Conservation (phyloP, 2,113 vertebrate genomes). For the Pterocles orientalis region DNA sequence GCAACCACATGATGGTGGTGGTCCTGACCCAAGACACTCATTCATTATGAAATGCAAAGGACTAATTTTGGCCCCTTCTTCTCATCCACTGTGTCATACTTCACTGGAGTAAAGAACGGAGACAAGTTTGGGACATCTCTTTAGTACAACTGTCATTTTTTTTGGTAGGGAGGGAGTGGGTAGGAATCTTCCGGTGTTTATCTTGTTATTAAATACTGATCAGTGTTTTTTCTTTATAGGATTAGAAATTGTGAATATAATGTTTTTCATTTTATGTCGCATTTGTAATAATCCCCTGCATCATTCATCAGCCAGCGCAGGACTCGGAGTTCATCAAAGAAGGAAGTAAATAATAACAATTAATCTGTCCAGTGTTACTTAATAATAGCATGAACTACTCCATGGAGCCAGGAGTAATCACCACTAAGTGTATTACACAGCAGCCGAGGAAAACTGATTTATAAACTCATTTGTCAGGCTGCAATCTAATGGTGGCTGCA, state of each 20-base stretch:
- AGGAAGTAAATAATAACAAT: conserved; percentile 51
- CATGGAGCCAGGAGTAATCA: background rate
- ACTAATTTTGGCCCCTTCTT: background rate
- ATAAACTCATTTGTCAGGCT: background rate
- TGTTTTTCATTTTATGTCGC: background rate
- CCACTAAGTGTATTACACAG: background rate
- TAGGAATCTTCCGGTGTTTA: background rate
- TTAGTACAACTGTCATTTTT: background rate
- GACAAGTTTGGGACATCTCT: background rate
- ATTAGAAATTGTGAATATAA: background rate
- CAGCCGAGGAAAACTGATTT: conserved; percentile 14
- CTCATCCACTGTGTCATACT: background rate
- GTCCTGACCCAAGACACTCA: no score
- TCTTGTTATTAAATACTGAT: background rate
- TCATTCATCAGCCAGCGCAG: background rate
- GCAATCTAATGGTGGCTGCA: background rate
- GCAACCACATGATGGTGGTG: no score
- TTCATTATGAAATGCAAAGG: background rate
- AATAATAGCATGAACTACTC: conserved; percentile 18
- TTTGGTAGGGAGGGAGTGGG: background rate
- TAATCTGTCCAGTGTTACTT: conserved; percentile 5
- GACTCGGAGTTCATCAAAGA: background rate
- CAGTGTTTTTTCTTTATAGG: background rate
- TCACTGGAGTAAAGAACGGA: background rate
- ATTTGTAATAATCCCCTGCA: background rate